phyloP scores from a whole-genome alignment of 2,113 vertebrate genomes.

The Talpa occidentalis region DNA sequence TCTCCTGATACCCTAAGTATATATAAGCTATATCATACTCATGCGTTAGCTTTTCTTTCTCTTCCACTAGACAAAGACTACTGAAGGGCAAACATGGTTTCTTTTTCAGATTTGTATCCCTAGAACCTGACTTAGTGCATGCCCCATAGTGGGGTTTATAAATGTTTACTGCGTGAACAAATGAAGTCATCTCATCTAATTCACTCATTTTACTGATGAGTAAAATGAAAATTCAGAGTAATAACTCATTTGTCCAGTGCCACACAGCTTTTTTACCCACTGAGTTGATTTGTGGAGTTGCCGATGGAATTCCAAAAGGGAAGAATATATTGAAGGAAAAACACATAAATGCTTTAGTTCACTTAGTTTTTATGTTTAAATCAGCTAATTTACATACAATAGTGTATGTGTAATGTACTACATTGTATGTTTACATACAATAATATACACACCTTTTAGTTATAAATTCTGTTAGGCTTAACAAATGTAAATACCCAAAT shows the following conservation, averaged over 20 bases:
- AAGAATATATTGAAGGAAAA: conserved; percentile 14
- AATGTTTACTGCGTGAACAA: background rate
- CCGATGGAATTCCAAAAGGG: background rate
- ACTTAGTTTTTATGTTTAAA: background rate
- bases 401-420: too few relatives aligned
- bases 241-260: background rate
- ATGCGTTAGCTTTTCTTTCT: background rate
- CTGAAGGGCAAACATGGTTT: background rate
- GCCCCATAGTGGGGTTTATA: background rate
- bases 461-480: background rate
- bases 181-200: background rate
- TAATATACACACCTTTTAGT: background rate
- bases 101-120: background rate
- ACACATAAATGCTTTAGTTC: background rate
- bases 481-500: background rate
- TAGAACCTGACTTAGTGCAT: background rate
- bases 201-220: background rate
- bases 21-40: background rate
- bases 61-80: background rate
- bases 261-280: background rate
- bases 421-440: background rate
- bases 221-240: background rate
- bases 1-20: background rate
- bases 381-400: background rate
- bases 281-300: background rate